Percentiles rank a stretch among this genome's conserved stretches.
These are phyloP conservation scores for Phaonia tiefii DNA, from an alignment of 2,888 invertebrate genomes.

Conservation along the genomic window DNA sequence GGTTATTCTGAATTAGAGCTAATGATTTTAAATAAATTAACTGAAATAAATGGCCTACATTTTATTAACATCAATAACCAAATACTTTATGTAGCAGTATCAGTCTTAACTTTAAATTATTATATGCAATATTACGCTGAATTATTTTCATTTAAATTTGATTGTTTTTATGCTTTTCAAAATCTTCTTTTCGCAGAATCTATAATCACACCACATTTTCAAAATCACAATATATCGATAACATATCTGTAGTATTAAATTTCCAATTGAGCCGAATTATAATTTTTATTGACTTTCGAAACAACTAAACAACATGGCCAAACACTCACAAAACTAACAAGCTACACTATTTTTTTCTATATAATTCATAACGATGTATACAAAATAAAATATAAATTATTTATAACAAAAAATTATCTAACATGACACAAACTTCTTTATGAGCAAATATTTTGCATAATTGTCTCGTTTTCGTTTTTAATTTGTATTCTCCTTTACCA, in stretches of 20 bases:
- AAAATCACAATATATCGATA: slow-evolving; percentile 79
- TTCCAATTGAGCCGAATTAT: slow-evolving; percentile 43
- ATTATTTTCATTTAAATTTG: slow-evolving; percentile 2
- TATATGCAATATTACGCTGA: not conserved
- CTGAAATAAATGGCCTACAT: too few species aligned
- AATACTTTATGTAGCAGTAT: slow-evolving; percentile 5
- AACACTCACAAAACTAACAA: too few species aligned
- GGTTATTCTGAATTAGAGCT: not conserved
- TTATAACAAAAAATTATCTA: too few species aligned
- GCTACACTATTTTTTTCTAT: too few species aligned
- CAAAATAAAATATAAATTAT: too few species aligned
- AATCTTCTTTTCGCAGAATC: slow-evolving; percentile 75
- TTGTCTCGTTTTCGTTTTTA: slow-evolving; percentile 1
- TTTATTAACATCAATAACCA: too few species aligned
- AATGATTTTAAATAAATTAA: slow-evolving; percentile 1
- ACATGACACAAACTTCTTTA: not conserved
- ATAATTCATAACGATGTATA: too few species aligned
- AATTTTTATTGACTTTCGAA: slow-evolving; percentile 48
- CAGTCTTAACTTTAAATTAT: not conserved
- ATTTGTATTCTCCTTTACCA: slow-evolving; percentile 7
- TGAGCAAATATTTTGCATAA: not conserved
- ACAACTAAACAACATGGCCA: slow-evolving; percentile 59
- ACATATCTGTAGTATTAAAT: slow-evolving; percentile 76
- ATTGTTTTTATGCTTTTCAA: slow-evolving; percentile 29
- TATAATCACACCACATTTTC: slow-evolving; percentile 78